Base-by-base conservation (phyloP, 2,113 vertebrate species). In the Cynopterus brachyotis region DNA sequence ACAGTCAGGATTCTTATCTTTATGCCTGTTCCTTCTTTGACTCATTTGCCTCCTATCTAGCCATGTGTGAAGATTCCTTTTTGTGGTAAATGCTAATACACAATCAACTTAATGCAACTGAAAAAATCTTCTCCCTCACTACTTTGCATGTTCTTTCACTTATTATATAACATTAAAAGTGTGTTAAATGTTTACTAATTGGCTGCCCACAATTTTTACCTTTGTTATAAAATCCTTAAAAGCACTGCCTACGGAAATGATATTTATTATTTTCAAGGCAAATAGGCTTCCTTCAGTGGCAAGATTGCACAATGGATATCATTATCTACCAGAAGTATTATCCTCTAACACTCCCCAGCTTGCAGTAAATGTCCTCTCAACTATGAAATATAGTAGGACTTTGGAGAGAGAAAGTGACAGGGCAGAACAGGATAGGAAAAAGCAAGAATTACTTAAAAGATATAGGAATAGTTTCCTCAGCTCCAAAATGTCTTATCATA, bases 181-280 rank as follows among this genome's bases (percentile, higher is more conserved):
- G 1, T 76, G 50, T 80, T 84, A 90, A 72, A 50, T 78, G 72
- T 88, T 96, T 89, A 53, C 91, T 60, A 80, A 84, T 26, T 95
- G 80, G 11, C 24, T 69, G 17, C 13, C 32, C 47, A 72, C 6
- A 35, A 30, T 73, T 90, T 80, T 92, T 90, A 80, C 59, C 84
- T 95, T 84, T 84, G 24, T 59, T 94, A 89, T 78, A 88, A 96
- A 90, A 22, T 83, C 69, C 53, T 90, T 75, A 47, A 94, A 70
- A 76, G 17, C 47, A 35, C 26, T 37, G 17, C 20, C 45, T 93
- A 12, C 9, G 67, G 30, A 89, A 42, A 94, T 81, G 20, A 62
- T 20, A 35, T 47, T 92, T 93, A 50, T 94, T 81, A 85, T 83
- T 86, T 93, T 86, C 17, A 82, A 86, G 84, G 76, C 6, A 76